These are phyloP conservation scores for Echiichthys vipera DNA, from an alignment of 2,797 vertebrate genomes.

Conservation along the genomic window DNA sequence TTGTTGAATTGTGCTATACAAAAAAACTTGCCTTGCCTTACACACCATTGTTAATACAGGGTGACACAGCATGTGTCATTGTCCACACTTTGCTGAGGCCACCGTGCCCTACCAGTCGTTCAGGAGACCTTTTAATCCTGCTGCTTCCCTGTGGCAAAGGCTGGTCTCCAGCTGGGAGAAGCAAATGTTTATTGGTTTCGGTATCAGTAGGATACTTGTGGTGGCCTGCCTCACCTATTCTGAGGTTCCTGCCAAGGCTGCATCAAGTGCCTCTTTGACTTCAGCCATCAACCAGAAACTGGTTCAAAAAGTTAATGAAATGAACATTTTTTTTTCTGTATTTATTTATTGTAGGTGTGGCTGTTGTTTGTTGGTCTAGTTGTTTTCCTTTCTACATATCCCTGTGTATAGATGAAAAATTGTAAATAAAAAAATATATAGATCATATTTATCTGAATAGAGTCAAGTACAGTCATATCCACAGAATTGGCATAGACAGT, in stretches of 20 bases:
- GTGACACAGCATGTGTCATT: slow-evolving; percentile 48
- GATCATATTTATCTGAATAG: too few relatives aligned
- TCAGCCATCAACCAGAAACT: slow-evolving; percentile 25
- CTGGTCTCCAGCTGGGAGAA: slow-evolving; percentile 71
- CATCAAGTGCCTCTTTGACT: slow-evolving; percentile 34
- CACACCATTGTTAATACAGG: slow-evolving; percentile 16
- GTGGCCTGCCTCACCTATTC: slow-evolving; percentile 57
- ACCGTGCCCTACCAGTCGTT: slow-evolving; percentile 65
- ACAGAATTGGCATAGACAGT: not conserved
- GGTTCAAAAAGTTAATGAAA: too few relatives aligned
- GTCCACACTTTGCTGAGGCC: slow-evolving; percentile 48
- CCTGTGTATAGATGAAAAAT: too few relatives aligned
- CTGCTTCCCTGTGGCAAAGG: slow-evolving; percentile 62
- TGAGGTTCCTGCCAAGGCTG: slow-evolving; percentile 39
- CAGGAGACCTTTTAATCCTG: slow-evolving; percentile 71
- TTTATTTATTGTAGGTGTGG: too few relatives aligned
- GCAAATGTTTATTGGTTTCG: slow-evolving; percentile 71
- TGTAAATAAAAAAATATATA: too few relatives aligned
- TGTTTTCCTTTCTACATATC: too few relatives aligned
- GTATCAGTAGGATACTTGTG: slow-evolving; percentile 64
- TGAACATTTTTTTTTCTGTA: too few relatives aligned
- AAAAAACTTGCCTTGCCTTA: too few relatives aligned
- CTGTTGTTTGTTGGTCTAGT: too few relatives aligned
- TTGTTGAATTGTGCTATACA: too few relatives aligned
- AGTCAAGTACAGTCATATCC: not conserved